Conservation (phyloP, 1,140 invertebrate genomes). For the Cepaea nemoralis region DNA sequence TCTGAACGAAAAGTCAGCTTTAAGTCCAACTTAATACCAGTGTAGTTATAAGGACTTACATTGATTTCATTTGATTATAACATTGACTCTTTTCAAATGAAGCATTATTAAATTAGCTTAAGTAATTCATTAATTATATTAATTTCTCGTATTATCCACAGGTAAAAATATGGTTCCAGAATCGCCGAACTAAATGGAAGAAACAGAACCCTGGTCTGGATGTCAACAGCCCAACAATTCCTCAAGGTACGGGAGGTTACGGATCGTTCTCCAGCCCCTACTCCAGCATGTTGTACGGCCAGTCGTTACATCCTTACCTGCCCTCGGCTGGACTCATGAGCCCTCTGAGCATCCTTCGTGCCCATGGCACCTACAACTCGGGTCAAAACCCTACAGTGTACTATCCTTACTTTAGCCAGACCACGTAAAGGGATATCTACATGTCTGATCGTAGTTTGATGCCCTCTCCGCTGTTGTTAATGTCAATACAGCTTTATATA, state of each 20-base stretch:
- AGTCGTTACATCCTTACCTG: constrained; percentile 61
- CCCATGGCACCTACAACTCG: constrained; percentile 50
- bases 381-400: constrained; percentile 59
- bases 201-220: constrained; percentile 99
- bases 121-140: too few relatives aligned
- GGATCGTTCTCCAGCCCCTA: constrained; percentile 61
- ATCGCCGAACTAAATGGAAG: constrained; percentile 98
- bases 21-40: too few relatives aligned
- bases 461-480: too few relatives aligned
- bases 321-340: constrained; percentile 56
- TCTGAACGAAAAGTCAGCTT: too few relatives aligned
- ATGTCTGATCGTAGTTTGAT: too few relatives aligned
- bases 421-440: constrained; percentile 53
- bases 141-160: neutral
- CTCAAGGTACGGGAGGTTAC: constrained; percentile 53
- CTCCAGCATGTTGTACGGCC: constrained; percentile 62
- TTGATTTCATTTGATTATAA: too few relatives aligned
- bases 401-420: constrained; percentile 65
- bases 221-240: constrained; percentile 91
- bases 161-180: constrained; percentile 77
- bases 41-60: too few relatives aligned
- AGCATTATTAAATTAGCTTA: too few relatives aligned
- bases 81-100: too few relatives aligned
- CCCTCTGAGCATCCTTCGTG: constrained; percentile 59
- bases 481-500: too few relatives aligned